Base-by-base conservation (phyloP, 2,888 invertebrate species). In the Rhagophthalmus giganteus region DNA sequence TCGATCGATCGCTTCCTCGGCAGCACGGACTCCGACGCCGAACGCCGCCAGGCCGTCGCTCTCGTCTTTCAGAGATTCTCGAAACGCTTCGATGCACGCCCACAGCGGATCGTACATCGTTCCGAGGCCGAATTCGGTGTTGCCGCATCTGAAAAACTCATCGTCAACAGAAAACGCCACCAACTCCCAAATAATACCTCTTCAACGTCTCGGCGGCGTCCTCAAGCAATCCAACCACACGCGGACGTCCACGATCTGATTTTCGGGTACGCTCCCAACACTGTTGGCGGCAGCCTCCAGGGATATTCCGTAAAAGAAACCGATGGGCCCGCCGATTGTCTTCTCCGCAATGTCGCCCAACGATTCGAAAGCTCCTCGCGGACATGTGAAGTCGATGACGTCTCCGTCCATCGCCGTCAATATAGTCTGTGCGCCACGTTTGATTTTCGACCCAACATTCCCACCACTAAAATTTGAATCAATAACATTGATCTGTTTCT, bases 251-350 rank as follows among this genome's bases (percentile, higher is more conserved):
- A 73, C 54, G 9, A 55, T 41, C 8, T 57, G 56, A 5, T 59
- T 55, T 10, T 66, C 66, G 0, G 56, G 38, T 39, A 62, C 77
- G 73, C 66, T 64, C 16, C 74, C 67, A 38, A 82, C 73, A 32
- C 76, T 72, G 34, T 78, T 77, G 0, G 83, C 80, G 0, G 83
- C 83, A 0, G 85, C 82, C 1, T 87, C 81, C 49, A 92, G 80
- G 50, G 90, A 81, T 53, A 92, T 76, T 52, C 87, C 84, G 75
- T 90, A 91, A 31, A 92, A 77, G 1, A 86, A 90, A 0, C 91
- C 91, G 0, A 88, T 85, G 0, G 88, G 85, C 1, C 92, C 90
- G 0, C 89, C 90, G 82, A 90, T 87, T 33, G 78, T 76, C 10
- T 79, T 79, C 67, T 89, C 88, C 0, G 86, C 83, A 3, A 86